A percentile compares a stretch with the other conserved stretches of the same genome.
phyloP scores from a whole-genome alignment of 2,113 vertebrate species.

The Melanerpes aurifrons region DNA sequence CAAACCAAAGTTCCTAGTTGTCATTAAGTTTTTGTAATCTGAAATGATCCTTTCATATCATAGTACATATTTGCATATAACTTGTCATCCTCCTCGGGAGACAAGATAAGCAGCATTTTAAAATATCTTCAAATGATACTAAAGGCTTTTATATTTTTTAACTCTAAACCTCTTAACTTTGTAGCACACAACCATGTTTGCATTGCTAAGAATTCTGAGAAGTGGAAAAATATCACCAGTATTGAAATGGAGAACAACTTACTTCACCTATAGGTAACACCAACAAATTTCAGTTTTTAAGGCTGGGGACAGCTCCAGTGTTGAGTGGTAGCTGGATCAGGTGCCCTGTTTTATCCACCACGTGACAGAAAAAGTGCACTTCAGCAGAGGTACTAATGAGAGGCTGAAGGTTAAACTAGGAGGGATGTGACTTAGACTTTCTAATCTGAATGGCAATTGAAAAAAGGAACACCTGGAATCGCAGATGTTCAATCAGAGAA shows the following conservation, averaged over 20 bases:
- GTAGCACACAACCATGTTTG: neutral
- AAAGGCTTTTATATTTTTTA: neutral
- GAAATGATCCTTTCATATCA: neutral
- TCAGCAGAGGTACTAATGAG: neutral
- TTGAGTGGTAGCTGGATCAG: neutral
- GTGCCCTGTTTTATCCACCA: neutral
- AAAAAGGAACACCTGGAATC: neutral
- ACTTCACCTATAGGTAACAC: neutral
- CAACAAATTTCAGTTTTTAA: neutral
- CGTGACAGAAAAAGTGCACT: rapidly evolving
- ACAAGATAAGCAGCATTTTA: neutral
- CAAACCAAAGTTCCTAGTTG: neutral
- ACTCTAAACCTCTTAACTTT: neutral
- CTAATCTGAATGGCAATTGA: neutral
- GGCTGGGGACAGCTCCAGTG: neutral
- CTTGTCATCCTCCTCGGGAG: neutral
- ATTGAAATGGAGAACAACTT: neutral
- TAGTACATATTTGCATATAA: neutral
- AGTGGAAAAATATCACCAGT: neutral
- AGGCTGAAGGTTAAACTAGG: neutral
- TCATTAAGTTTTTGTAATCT: neutral
- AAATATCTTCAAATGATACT: neutral
- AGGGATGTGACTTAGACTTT: neutral
- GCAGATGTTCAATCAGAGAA: neutral
- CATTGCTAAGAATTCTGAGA: neutral